phyloP scores from a whole-genome alignment of 2,113 vertebrate species.

The Bubo scandiacus region DNA sequence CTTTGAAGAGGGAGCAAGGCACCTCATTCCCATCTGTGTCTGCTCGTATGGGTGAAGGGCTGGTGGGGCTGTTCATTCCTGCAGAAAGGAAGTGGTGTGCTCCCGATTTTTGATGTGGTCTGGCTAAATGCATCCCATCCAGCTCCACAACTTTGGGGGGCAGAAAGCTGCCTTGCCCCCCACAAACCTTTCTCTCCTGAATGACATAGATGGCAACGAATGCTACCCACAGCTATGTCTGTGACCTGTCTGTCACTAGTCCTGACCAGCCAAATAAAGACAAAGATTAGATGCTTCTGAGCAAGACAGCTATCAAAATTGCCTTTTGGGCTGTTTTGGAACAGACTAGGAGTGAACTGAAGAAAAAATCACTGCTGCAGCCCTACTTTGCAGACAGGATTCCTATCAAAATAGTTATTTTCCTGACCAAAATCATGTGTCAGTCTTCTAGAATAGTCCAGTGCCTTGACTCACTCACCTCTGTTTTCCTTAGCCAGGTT shows the following conservation, averaged over 20 bases:
- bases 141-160: background rate
- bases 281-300: background rate
- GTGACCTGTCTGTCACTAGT: background rate
- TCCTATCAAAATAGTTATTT: background rate
- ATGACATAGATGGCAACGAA: background rate
- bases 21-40: background rate
- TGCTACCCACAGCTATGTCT: background rate
- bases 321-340: background rate
- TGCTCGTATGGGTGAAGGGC: accelerated
- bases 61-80: background rate
- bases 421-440: background rate
- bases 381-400: background rate
- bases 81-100: background rate
- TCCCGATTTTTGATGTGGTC: background rate
- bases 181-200: background rate
- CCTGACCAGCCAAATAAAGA: background rate
- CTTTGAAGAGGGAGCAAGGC: background rate
- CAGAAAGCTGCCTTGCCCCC: background rate
- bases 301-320: background rate
- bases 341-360: background rate
- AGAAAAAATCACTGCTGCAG: background rate
- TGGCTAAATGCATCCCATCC: background rate
- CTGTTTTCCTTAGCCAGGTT: conserved; percentile 94
- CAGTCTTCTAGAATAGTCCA: background rate
- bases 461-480: conserved; percentile 71